Conservation (phyloP, 2,113 vertebrate species). For the Sebastes fasciatus region DNA sequence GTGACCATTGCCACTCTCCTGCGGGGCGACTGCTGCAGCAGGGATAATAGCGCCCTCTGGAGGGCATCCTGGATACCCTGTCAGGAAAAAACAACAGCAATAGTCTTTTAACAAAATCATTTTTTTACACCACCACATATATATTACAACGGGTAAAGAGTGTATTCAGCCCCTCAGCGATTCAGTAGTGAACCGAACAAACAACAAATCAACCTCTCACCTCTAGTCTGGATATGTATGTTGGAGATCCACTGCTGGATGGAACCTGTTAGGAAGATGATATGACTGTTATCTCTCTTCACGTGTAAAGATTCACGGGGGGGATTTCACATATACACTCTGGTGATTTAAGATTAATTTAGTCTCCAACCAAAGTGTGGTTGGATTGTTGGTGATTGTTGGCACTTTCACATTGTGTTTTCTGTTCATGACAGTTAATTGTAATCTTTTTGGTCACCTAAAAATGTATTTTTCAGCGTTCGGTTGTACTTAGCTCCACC, state of each 20-base stretch:
- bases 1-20: slow-evolving; percentile 84
- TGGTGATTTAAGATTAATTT: too few species aligned
- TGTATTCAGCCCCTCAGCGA: not conserved
- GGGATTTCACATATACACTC: too few species aligned
- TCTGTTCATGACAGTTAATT: too few species aligned
- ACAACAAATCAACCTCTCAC: slow-evolving; percentile 44
- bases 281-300: not conserved
- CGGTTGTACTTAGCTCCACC: too few species aligned
- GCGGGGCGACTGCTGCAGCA: slow-evolving; percentile 73
- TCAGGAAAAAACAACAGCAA: not conserved
- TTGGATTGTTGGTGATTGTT: too few species aligned
- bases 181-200: not conserved
- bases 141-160: not conserved
- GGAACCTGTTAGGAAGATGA: slow-evolving; percentile 53
- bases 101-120: not conserved
- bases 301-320: not conserved
- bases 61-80: slow-evolving; percentile 85
- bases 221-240: slow-evolving; percentile 80
- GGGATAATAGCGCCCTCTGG: slow-evolving; percentile 65
- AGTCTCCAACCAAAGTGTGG: too few species aligned
- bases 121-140: not conserved
- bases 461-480: too few species aligned
- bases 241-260: slow-evolving; percentile 51
- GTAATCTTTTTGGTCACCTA: too few species aligned
- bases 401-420: too few species aligned